phyloP scores from a whole-genome alignment of 2,113 vertebrate species.

The Mobula birostris region DNA sequence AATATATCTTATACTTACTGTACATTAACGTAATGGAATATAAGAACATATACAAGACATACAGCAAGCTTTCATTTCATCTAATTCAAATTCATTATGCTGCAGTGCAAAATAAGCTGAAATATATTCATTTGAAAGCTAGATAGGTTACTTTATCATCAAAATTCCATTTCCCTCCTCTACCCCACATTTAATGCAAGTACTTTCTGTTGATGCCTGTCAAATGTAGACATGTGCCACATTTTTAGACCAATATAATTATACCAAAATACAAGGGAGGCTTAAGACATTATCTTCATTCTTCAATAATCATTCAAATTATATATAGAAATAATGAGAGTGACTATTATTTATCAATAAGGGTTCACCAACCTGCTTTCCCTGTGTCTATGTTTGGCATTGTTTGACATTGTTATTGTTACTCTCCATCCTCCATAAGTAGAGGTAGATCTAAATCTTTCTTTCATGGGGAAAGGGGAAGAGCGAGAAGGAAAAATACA shows the following conservation, averaged over 20 bases:
- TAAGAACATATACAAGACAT: not conserved
- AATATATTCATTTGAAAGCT: too few species aligned
- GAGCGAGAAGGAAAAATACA: too few species aligned
- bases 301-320: not conserved
- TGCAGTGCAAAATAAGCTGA: not conserved
- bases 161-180: not conserved
- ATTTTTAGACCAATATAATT: not conserved
- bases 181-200: not conserved
- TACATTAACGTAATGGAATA: not conserved
- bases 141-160: conserved; percentile 20
- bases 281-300: not conserved
- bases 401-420: not conserved
- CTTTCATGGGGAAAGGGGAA: too few species aligned
- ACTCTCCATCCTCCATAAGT: not conserved
- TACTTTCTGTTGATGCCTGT: not conserved
- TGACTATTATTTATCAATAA: not conserved
- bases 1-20: too few species aligned
- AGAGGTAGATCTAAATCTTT: not conserved
- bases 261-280: not conserved
- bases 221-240: not conserved
- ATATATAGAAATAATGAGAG: not conserved
- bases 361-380: not conserved
- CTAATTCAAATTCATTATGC: not conserved
- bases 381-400: not conserved
- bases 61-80: not conserved